Evolutionary conservation across 2,888 invertebrate genomes (phyloP).

Genomic region (Ectemnius continuus): DNA sequence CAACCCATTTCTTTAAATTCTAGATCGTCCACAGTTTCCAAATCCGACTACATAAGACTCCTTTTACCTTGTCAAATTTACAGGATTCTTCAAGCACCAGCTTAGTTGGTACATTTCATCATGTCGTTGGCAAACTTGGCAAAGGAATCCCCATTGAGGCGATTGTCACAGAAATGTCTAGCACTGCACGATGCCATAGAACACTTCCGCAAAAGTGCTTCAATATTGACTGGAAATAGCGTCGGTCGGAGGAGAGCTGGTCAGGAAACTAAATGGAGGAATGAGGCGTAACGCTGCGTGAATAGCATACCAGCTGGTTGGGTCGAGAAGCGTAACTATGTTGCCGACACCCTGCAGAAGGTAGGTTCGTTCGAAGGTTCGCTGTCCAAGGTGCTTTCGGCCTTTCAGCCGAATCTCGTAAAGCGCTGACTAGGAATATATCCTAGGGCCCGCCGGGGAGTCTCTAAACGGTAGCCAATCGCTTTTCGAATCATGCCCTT

Average conservation of each 20-base stretch:
- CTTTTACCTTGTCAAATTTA: no score
- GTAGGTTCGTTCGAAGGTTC: conserved; percentile 17
- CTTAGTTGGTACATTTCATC: no score
- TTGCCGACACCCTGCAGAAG: conserved; percentile 55
- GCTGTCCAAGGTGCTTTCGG: conserved; percentile 17
- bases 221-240: conserved; percentile 7
- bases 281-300: conserved; percentile 38
- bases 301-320: conserved; percentile 69
- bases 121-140: no score
- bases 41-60: no score
- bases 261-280: conserved; percentile 12
- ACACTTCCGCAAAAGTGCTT: background rate
- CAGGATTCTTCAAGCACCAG: no score
- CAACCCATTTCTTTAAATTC: no score
- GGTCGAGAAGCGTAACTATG: conserved; percentile 66
- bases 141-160: no score
- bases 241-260: conserved; percentile 5
- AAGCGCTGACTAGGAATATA: conserved; percentile 17
- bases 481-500: conserved; percentile 16
- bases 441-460: conserved; percentile 37
- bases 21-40: no score
- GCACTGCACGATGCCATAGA: background rate
- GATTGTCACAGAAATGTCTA: background rate
- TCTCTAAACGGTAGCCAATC: conserved; percentile 35
- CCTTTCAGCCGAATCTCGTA: background rate